A percentile compares a stretch with the other conserved stretches of the same genome.
These are phyloP conservation scores for Cliona cf. orientalis DNA, from an alignment of 37 sponge, comb jelly and placozoan genomes.

Conservation along the genomic window DNA sequence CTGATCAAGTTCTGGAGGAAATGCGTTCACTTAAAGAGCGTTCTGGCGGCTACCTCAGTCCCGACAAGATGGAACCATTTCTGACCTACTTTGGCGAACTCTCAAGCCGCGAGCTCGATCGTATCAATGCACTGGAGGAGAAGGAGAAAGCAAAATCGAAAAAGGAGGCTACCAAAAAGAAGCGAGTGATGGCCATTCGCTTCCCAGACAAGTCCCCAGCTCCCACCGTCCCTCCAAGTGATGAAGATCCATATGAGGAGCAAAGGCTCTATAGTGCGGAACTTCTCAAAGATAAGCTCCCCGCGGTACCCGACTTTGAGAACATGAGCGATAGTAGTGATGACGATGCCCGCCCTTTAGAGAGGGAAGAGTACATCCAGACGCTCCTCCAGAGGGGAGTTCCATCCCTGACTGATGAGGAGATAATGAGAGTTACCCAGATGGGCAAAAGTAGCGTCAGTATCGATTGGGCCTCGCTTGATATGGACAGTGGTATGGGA, in stretches of 20 bases:
- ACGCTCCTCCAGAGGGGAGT: neutral
- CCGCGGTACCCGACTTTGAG: slow-evolving; percentile 4
- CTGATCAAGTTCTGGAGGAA: slow-evolving; percentile 40
- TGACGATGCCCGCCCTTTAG: neutral
- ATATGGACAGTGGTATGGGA: no score
- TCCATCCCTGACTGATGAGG: no score
- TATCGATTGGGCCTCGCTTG: no score
- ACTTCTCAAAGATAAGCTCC: neutral
- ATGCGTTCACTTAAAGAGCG: slow-evolving; percentile 15
- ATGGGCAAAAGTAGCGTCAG: no score
- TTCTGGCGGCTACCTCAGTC: slow-evolving; percentile 24
- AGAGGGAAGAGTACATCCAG: slow-evolving; percentile 4
- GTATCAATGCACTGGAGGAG: slow-evolving; percentile 27
- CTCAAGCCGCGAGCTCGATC: slow-evolving; percentile 61
- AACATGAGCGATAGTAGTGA: slow-evolving; percentile 19
- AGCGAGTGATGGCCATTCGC: slow-evolving; percentile 53
- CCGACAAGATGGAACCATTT: slow-evolving; percentile 42
- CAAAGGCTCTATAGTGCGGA: neutral
- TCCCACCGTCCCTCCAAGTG: neutral
- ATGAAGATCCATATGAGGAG: neutral
- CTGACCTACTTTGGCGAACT: slow-evolving; percentile 68
- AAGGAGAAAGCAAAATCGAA: slow-evolving; percentile 19
- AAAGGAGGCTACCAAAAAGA: neutral
- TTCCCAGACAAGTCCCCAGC: slow-evolving; percentile 24
- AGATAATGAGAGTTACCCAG: no score